Percentiles rank a stretch among this genome's conserved stretches.
phyloP scores from a whole-genome alignment of 2,113 vertebrate genomes.

The Chitala chitala region DNA sequence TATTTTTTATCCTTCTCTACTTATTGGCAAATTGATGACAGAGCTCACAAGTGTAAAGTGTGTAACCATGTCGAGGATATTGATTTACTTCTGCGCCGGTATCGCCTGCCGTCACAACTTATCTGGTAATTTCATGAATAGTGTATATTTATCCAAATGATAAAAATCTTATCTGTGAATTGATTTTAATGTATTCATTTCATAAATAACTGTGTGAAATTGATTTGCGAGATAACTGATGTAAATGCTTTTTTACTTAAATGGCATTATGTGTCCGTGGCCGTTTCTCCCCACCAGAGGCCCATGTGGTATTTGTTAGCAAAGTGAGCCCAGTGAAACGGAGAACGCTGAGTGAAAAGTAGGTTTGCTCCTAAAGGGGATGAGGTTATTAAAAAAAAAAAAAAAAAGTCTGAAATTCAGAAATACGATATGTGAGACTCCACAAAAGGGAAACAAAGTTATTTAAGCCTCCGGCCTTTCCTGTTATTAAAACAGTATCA shows the following conservation, averaged over 20 bases:
- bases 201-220: conserved; percentile 55
- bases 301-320: conserved; percentile 65
- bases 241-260: conserved; percentile 28
- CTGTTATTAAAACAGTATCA: conserved; percentile 64
- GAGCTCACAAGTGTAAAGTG: background rate
- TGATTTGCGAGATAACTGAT: conserved; percentile 27
- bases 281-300: conserved; percentile 25
- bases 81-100: background rate
- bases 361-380: conserved; percentile 58
- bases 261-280: conserved; percentile 34
- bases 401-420: conserved; percentile 50
- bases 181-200: conserved; percentile 47
- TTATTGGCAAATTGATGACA: background rate
- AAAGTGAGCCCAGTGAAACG: conserved; percentile 35
- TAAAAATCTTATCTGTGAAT: conserved; percentile 28
- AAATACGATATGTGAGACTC: conserved; percentile 58
- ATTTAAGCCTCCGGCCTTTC: conserved; percentile 59
- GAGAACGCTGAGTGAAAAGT: conserved; percentile 47
- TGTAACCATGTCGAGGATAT: background rate
- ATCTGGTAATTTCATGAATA: conserved; percentile 21
- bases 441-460: conserved; percentile 61
- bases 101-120: background rate
- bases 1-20: background rate
- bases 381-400: conserved; percentile 49
- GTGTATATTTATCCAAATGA: conserved; percentile 39